Conservation (phyloP, 2,113 vertebrate species). For the Sula dactylatra region DNA sequence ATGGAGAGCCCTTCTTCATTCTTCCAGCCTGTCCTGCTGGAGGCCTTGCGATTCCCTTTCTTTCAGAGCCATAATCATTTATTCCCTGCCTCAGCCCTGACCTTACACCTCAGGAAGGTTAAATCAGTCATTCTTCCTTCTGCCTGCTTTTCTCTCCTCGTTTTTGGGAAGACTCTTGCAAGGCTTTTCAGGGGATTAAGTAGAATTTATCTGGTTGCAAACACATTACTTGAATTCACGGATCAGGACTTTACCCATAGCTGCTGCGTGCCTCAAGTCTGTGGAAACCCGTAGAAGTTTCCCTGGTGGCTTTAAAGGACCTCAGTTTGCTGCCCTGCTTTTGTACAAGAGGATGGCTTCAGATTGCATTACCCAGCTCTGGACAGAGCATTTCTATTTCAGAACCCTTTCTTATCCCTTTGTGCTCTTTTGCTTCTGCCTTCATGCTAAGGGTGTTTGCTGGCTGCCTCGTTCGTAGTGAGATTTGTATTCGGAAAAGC, state of each 20-base stretch:
- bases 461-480: accelerated
- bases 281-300: not conserved
- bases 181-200: not conserved
- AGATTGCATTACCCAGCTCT: not conserved
- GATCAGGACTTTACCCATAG: not conserved
- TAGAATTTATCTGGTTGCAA: not conserved
- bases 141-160: not conserved
- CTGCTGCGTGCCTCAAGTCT: not conserved
- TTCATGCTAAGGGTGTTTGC: not conserved
- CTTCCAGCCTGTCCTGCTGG: not conserved
- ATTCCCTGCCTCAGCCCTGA: not conserved
- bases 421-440: not conserved
- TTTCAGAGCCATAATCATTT: not conserved
- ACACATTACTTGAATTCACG: not conserved
- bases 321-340: not conserved
- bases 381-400: not conserved
- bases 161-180: not conserved
- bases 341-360: not conserved
- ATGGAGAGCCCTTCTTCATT: not conserved
- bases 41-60: not conserved
- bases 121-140: not conserved
- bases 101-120: not conserved
- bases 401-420: not conserved
- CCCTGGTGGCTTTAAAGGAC: not conserved
- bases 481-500: not conserved